These are phyloP conservation scores for Phaedon cochleariae DNA, from an alignment of 2,888 invertebrate species.

Conservation along the genomic window DNA sequence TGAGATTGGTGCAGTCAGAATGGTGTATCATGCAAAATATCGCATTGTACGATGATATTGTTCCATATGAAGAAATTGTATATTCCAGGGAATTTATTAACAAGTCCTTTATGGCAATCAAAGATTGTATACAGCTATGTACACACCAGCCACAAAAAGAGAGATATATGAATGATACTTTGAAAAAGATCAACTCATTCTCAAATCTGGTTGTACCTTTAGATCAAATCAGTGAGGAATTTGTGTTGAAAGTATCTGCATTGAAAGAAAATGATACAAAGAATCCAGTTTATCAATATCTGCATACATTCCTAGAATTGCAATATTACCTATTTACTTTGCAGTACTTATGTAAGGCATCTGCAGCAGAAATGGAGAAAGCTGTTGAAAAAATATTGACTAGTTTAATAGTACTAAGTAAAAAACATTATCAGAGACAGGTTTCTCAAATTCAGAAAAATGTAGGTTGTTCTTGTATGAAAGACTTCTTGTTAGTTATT, in stretches of 20 bases:
- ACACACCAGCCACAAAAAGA: slow-evolving; percentile 30
- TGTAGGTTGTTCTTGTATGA: slow-evolving; percentile 51
- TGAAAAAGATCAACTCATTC: slow-evolving; percentile 36
- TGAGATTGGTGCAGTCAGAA: slow-evolving; percentile 43
- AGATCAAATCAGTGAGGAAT: slow-evolving; percentile 40
- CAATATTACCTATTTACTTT: slow-evolving; percentile 44
- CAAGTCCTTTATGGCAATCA: slow-evolving; percentile 40
- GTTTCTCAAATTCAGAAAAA: not conserved
- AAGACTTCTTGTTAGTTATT: slow-evolving; percentile 53
- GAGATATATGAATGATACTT: slow-evolving; percentile 29
- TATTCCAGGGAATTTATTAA: slow-evolving; percentile 46
- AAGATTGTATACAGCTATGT: slow-evolving; percentile 39
- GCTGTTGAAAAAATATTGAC: slow-evolving; percentile 42
- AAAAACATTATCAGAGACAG: slow-evolving; percentile 39
- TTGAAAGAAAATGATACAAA: slow-evolving; percentile 33
- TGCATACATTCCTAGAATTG: slow-evolving; percentile 49
- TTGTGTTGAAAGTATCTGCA: slow-evolving; percentile 39
- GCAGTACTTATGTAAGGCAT: slow-evolving; percentile 36
- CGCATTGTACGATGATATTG: slow-evolving; percentile 43
- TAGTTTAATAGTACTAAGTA: slow-evolving; percentile 49
- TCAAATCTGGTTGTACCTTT: slow-evolving; percentile 33
- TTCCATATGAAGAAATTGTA: slow-evolving; percentile 36
- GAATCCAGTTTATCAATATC: slow-evolving; percentile 48
- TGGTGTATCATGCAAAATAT: slow-evolving; percentile 53
- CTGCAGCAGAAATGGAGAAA: slow-evolving; percentile 33